These are phyloP conservation scores for Drosophila chauvacae DNA, from an alignment of 1,140 invertebrate genomes.

Conservation along the genomic window DNA sequence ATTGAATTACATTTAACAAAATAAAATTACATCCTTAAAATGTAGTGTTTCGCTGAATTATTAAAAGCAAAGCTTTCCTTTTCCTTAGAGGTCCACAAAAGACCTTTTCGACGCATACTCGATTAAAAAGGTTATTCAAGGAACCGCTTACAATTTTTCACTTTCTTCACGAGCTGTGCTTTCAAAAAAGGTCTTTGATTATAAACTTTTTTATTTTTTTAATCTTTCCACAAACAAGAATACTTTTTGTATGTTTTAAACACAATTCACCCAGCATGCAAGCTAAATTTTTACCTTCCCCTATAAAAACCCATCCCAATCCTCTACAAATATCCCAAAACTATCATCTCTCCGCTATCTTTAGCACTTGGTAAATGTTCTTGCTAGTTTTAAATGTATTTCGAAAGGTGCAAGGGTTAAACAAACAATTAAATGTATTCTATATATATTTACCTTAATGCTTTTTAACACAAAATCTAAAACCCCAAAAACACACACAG, in stretches of 20 bases:
- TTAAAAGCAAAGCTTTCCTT: background rate
- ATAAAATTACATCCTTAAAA: background rate
- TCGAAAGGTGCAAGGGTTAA: slow-evolving; percentile 60
- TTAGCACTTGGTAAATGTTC: slow-evolving; percentile 57
- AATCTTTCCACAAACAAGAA: background rate
- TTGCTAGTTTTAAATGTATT: slow-evolving; percentile 71
- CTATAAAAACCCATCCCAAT: background rate
- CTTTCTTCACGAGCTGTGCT: too few relatives aligned
- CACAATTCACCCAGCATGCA: background rate
- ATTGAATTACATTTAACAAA: background rate
- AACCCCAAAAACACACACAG: slow-evolving; percentile 34
- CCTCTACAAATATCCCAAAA: background rate
- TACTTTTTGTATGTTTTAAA: background rate
- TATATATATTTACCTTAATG: slow-evolving; percentile 46
- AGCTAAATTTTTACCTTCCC: background rate
- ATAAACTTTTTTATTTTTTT: too few relatives aligned
- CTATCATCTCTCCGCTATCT: slow-evolving; percentile 5
- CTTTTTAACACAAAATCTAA: slow-evolving; percentile 35
- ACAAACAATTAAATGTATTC: slow-evolving; percentile 35
- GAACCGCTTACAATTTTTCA: too few relatives aligned
- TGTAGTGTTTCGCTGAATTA: too few relatives aligned
- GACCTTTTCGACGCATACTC: background rate
- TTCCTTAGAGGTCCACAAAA: background rate
- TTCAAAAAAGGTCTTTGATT: background rate
- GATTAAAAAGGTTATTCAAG: too few relatives aligned